Conservation (phyloP, 2,113 vertebrate genomes). For the Jaculus jaculus region DNA sequence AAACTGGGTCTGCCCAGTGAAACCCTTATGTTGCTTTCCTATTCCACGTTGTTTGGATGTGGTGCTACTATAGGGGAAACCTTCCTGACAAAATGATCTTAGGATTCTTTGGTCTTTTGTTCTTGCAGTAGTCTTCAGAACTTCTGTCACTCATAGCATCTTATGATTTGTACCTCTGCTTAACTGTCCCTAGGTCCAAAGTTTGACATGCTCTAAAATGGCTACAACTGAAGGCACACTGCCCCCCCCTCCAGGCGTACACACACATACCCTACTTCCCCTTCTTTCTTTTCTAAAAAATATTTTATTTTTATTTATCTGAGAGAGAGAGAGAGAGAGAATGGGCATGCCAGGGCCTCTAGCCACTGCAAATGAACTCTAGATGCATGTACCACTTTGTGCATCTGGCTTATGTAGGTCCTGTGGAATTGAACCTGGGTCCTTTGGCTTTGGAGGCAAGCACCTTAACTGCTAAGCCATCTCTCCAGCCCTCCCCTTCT, state of each 20-base stretch:
- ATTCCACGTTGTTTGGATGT: not conserved
- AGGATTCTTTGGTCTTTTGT: constrained; percentile 3
- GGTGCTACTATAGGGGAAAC: not conserved
- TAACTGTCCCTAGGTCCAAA: not conserved
- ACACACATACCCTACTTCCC: not conserved
- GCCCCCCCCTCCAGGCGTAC: too few relatives aligned
- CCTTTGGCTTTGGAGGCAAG: too few relatives aligned
- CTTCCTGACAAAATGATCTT: constrained; percentile 36
- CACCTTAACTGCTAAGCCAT: too few relatives aligned
- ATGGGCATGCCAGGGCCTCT: too few relatives aligned
- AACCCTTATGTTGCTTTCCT: not conserved
- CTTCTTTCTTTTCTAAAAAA: too few relatives aligned
- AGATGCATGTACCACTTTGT: too few relatives aligned
- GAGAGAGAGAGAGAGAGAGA: too few relatives aligned
- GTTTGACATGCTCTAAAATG: not conserved
- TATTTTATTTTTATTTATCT: too few relatives aligned
- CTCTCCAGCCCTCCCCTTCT: too few relatives aligned
- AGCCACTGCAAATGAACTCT: too few relatives aligned
- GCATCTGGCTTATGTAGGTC: too few relatives aligned
- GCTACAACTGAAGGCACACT: not conserved
- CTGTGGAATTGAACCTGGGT: too few relatives aligned
- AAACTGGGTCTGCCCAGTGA: not conserved
- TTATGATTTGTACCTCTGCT: not conserved
- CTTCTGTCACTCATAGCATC: not conserved
- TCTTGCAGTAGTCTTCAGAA: not conserved